Evolutionary conservation across 92 coral and sea anemone species (phyloP).

Genomic region (Plumapathes pennacea): DNA sequence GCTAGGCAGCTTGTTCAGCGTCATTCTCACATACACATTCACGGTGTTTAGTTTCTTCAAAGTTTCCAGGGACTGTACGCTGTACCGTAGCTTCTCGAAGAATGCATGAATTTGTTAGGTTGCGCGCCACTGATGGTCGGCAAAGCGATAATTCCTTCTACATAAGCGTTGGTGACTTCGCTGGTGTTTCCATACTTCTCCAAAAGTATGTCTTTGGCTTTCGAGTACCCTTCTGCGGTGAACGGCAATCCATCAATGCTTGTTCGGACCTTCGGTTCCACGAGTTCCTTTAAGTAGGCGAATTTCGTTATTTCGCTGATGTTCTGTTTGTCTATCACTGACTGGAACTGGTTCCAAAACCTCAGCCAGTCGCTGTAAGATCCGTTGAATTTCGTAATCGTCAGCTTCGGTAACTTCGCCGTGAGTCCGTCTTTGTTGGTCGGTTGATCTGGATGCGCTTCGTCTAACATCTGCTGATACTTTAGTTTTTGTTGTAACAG

Average conservation of each 20-base stretch:
- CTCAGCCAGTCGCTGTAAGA: conserved; percentile 40
- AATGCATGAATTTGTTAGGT: neutral
- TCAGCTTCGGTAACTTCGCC: conserved; percentile 39
- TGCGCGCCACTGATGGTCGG: too few relatives aligned
- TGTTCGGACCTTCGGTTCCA: neutral
- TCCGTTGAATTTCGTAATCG: conserved; percentile 31
- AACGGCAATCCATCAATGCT: conserved; percentile 9
- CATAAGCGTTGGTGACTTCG: conserved; percentile 3
- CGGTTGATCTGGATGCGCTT: too few relatives aligned
- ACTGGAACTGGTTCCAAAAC: conserved; percentile 49
- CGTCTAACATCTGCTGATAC: too few relatives aligned
- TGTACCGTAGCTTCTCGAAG: neutral
- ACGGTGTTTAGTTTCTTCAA: conserved; percentile 4
- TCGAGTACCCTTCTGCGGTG: conserved; percentile 14
- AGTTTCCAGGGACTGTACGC: conserved; percentile 11
- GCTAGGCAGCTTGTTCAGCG: conserved; percentile 9
- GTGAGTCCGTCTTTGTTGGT: too few relatives aligned
- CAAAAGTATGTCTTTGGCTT: conserved; percentile 12
- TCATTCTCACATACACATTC: conserved; percentile 15
- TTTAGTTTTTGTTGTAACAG: too few relatives aligned
- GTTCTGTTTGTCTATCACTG: conserved; percentile 15
- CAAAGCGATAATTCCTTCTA: too few relatives aligned
- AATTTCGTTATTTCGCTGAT: conserved; percentile 26
- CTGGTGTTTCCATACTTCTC: neutral
- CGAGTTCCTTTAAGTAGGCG: conserved; percentile 26